Evolutionary conservation across 2,888 invertebrate species (phyloP).

Genomic region (Conops quadrifasciatus): DNA sequence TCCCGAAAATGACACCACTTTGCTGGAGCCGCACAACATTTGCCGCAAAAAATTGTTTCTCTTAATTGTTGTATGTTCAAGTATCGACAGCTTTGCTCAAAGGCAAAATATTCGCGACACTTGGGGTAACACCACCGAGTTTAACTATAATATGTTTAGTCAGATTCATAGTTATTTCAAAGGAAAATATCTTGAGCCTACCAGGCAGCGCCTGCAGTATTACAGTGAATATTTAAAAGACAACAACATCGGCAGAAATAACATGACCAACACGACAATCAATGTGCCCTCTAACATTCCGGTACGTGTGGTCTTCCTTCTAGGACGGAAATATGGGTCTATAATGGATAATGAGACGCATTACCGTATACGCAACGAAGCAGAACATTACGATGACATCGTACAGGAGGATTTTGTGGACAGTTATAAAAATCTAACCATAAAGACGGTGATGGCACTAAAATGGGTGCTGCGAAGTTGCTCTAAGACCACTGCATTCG

Average conservation of each 20-base stretch:
- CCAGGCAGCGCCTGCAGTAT: conserved; percentile 49
- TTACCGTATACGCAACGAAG: conserved; percentile 73
- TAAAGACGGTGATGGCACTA: conserved; percentile 85
- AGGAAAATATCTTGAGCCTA: conserved; percentile 56
- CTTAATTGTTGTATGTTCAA: conserved; percentile 79
- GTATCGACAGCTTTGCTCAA: conserved; percentile 73
- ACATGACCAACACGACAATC: not conserved
- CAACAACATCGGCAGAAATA: conserved; percentile 28
- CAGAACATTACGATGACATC: conserved; percentile 75
- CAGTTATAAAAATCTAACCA: conserved; percentile 85
- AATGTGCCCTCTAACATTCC: conserved; percentile 39
- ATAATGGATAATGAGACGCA: conserved; percentile 68
- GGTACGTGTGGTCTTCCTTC: conserved; percentile 59
- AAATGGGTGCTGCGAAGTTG: conserved; percentile 82
- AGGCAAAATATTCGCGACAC: conserved; percentile 64
- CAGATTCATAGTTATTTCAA: conserved; percentile 57
- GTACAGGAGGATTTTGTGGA: conserved; percentile 86
- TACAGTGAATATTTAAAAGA: conserved; percentile 54
- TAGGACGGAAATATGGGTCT: conserved; percentile 55
- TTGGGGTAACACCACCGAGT: conserved; percentile 64
- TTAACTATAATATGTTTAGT: conserved; percentile 61
- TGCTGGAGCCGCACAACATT: conserved; percentile 71
- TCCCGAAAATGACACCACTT: conserved; percentile 74
- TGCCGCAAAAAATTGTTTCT: conserved; percentile 70
- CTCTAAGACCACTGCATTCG: conserved; percentile 69